Evolutionary conservation across 2,113 vertebrate genomes (phyloP).

Genomic region (Caranx ignobilis): DNA sequence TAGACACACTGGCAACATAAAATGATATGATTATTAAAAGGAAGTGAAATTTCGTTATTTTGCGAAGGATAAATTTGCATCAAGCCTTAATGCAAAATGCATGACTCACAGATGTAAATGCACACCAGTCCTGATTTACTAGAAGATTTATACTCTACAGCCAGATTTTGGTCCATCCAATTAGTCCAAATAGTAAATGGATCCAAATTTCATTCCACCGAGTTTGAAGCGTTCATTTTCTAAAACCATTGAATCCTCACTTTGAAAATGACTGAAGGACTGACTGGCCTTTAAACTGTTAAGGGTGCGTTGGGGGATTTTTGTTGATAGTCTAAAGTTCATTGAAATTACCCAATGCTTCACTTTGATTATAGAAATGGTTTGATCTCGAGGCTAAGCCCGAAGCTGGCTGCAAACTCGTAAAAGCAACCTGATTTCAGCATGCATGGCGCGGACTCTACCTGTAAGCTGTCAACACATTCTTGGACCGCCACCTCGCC

Average conservation of each 20-base stretch:
- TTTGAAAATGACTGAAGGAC: not conserved
- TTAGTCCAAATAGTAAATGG: not conserved
- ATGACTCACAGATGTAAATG: slow-evolving; percentile 25
- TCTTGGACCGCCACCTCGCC: slow-evolving; percentile 27
- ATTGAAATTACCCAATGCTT: slow-evolving; percentile 8
- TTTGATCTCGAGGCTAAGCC: slow-evolving; percentile 33
- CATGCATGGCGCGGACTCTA: slow-evolving; percentile 53
- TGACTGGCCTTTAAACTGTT: not conserved
- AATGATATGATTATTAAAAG: not conserved
- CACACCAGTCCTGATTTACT: slow-evolving; percentile 26
- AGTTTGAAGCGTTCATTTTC: slow-evolving; percentile 10
- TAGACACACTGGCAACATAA: not conserved
- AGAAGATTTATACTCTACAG: slow-evolving; percentile 17
- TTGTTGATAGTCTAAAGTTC: not conserved
- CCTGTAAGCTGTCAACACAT: slow-evolving; percentile 65
- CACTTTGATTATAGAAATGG: slow-evolving; percentile 21
- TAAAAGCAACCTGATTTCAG: slow-evolving; percentile 61
- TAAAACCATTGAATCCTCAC: not conserved
- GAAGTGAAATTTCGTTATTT: not conserved
- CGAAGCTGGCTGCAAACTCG: slow-evolving; percentile 51
- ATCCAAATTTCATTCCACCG: not conserved
- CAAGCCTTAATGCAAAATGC: not conserved
- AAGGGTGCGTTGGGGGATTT: not conserved
- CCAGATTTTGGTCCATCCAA: slow-evolving; percentile 12
- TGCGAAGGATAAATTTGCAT: slow-evolving; percentile 1